Percentiles rank a stretch among this genome's conserved stretches.
These are phyloP conservation scores for Porphyrio hochstetteri DNA, from an alignment of 2,113 vertebrate genomes.

Conservation along the genomic window DNA sequence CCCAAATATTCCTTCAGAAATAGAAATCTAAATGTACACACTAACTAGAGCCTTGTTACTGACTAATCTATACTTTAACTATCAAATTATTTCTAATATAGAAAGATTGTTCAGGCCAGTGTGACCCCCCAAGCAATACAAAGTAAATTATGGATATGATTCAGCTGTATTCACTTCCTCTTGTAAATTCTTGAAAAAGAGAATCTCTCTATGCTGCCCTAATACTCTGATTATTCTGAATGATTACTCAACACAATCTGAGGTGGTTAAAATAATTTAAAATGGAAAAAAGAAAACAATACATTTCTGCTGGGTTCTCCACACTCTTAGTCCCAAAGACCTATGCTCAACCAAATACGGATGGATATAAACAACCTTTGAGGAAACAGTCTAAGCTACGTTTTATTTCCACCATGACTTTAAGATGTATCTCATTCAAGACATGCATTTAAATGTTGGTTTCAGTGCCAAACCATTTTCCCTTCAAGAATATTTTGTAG, in stretches of 20 bases:
- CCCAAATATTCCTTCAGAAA: neutral
- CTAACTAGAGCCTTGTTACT: neutral
- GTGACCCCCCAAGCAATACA: neutral
- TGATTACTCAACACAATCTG: neutral
- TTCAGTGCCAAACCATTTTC: conserved; percentile 52
- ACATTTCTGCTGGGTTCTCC: too few species aligned
- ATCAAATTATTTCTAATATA: neutral
- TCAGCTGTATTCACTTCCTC: neutral
- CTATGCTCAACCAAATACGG: neutral
- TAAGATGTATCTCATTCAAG: neutral
- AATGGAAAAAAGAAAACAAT: neutral
- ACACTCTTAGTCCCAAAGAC: neutral
- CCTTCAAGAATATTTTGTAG: conserved; percentile 49
- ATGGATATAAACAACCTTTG: neutral
- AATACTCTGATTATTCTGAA: neutral
- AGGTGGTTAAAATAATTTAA: neutral
- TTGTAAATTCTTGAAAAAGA: neutral
- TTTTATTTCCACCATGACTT: conserved; percentile 22
- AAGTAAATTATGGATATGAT: neutral
- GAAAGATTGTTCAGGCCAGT: neutral
- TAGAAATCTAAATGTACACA: neutral
- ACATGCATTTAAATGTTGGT: neutral
- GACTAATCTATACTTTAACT: neutral
- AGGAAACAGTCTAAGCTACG: conserved; percentile 16
- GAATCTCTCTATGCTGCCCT: neutral